These are phyloP conservation scores for Phrynosoma platyrhinos DNA, from an alignment of 2,113 vertebrate species.

Conservation along the genomic window DNA sequence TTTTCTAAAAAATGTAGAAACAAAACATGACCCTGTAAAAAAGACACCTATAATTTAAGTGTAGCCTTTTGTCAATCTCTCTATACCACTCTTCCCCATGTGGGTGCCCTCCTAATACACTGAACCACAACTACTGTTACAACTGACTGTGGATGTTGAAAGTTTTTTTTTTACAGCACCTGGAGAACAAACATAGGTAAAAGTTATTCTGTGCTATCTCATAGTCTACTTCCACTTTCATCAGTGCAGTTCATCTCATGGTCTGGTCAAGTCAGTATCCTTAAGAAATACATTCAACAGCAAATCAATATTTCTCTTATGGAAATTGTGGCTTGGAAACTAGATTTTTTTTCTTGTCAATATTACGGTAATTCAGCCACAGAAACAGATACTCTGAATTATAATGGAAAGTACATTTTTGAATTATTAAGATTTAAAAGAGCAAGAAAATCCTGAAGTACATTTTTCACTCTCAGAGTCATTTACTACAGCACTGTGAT, in stretches of 20 bases:
- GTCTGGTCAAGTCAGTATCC: neutral
- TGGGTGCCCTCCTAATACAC: neutral
- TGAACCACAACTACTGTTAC: too few species aligned
- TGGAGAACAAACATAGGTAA: neutral
- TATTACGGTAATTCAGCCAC: conserved; percentile 20
- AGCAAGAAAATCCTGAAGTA: neutral
- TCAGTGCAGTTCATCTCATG: neutral
- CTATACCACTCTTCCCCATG: neutral
- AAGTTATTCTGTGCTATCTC: neutral
- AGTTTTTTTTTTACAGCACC: too few species aligned
- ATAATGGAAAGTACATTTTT: neutral
- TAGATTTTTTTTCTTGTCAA: neutral
- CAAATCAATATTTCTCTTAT: conserved; percentile 28
- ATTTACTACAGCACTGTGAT: conserved; percentile 17
- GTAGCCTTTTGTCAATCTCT: neutral
- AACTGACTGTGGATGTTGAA: neutral
- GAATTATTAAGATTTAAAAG: neutral
- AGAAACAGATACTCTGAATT: neutral
- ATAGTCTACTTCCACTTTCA: neutral
- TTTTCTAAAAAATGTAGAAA: neutral
- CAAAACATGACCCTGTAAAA: neutral
- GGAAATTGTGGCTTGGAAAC: neutral
- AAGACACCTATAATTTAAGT: neutral
- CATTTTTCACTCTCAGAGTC: neutral
- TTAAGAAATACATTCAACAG: conserved; percentile 21